Conservation (phyloP, 2,797 vertebrate species). For the Characodon lateralis region DNA sequence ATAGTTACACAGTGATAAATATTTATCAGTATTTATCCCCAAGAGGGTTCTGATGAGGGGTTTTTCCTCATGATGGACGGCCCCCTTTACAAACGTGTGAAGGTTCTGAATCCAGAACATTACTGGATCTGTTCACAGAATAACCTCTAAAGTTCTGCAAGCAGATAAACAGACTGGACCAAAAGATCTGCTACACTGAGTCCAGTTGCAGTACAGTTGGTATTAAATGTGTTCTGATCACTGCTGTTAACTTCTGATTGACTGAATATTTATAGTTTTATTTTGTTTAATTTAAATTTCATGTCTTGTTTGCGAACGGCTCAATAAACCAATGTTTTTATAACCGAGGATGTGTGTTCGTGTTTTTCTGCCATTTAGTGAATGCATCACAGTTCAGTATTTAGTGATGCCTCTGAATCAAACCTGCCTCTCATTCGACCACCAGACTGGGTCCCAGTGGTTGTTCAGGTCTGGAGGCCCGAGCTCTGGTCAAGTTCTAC, state of each 20-base stretch:
- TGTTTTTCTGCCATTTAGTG: background rate
- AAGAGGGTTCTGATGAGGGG: too few relatives aligned
- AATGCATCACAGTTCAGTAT: background rate
- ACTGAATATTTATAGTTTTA: background rate
- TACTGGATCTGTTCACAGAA: too few relatives aligned
- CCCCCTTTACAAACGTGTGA: too few relatives aligned
- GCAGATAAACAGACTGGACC: too few relatives aligned
- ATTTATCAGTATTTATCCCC: background rate
- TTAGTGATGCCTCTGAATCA: background rate
- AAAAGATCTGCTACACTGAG: too few relatives aligned
- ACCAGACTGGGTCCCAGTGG: background rate
- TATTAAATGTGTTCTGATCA: background rate
- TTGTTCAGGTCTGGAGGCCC: background rate
- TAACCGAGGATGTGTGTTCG: background rate
- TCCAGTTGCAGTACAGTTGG: background rate
- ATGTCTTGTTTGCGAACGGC: conserved; percentile 2
- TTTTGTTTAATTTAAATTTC: background rate
- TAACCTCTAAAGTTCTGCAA: too few relatives aligned
- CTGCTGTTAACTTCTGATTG: too few relatives aligned
- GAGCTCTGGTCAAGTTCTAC: background rate
- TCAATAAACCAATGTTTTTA: conserved; percentile 28
- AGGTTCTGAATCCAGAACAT: background rate
- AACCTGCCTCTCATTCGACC: background rate
- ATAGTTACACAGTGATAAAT: background rate
- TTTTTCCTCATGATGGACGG: too few relatives aligned